A percentile compares a stretch with the other conserved stretches of the same genome.
Conservation (phyloP, 2,113 vertebrate genomes). For the Alligator sinensis region DNA sequence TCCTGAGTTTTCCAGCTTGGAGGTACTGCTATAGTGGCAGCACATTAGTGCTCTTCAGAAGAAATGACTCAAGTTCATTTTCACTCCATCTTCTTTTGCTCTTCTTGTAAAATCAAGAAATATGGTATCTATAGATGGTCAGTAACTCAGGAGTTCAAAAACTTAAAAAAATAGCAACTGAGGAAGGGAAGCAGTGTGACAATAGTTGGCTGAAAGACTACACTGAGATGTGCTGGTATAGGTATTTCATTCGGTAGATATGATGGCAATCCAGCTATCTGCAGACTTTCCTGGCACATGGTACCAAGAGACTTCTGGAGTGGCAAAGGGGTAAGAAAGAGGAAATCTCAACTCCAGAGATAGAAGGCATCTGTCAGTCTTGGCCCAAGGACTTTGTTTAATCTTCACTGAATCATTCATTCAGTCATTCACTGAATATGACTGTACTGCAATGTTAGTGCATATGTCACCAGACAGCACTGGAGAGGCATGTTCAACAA, state of each 20-base stretch:
- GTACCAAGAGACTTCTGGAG: too few relatives aligned
- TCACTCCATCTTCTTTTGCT: neutral
- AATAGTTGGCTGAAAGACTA: neutral
- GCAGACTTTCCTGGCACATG: neutral
- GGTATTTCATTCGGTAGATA: neutral
- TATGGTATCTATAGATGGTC: neutral
- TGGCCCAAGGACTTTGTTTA: neutral
- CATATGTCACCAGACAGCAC: neutral
- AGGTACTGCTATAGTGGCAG: neutral
- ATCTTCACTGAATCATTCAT: too few relatives aligned
- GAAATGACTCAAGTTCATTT: neutral
- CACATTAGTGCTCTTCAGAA: neutral
- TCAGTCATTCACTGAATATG: rapidly evolving
- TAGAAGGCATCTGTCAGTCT: neutral
- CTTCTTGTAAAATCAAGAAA: neutral
- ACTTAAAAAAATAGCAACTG: neutral
- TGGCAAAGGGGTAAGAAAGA: neutral
- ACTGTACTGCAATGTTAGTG: neutral
- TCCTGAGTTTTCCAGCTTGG: neutral
- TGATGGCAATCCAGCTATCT: neutral
- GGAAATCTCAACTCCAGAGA: neutral
- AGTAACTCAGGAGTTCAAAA: neutral
- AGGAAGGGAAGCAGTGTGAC: rapidly evolving
- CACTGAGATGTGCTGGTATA: neutral
- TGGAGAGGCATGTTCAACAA: rapidly evolving